Conservation (phyloP, 2,113 vertebrate genomes). For the Podarcis raffonei region DNA sequence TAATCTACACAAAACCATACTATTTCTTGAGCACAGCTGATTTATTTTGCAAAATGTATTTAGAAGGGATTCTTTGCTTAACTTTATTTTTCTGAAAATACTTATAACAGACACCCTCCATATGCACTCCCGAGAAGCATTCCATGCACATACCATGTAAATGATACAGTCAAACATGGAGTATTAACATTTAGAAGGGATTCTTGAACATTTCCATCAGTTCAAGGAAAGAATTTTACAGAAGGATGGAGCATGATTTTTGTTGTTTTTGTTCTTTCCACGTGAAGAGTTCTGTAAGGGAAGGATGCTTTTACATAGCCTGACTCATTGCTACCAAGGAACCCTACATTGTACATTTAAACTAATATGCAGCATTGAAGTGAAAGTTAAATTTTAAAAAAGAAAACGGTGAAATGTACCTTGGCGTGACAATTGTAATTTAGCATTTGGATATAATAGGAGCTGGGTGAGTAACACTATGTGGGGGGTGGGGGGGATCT, state of each 20-base stretch:
- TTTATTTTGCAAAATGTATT: background rate
- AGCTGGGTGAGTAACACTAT: conserved; percentile 10
- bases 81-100: too few species aligned
- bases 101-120: too few species aligned
- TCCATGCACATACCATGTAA: too few species aligned
- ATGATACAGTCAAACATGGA: too few species aligned
- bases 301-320: background rate
- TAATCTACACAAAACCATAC: background rate
- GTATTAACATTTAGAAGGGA: background rate
- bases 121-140: too few species aligned
- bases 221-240: background rate
- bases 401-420: background rate
- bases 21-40: background rate
- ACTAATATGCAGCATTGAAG: background rate
- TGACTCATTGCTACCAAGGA: fast-evolving
- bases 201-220: background rate
- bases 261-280: background rate
- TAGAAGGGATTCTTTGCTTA: background rate
- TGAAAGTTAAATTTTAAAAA: conserved; percentile 5
- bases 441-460: conserved; percentile 2
- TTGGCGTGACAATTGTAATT: background rate
- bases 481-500: background rate
- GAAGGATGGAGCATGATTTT: background rate
- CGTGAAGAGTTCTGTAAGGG: background rate
- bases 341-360: background rate